A percentile compares a stretch with the other conserved stretches of the same genome.
Evolutionary conservation across 2,113 vertebrate species (phyloP).

Genomic region (Panthera tigris): DNA sequence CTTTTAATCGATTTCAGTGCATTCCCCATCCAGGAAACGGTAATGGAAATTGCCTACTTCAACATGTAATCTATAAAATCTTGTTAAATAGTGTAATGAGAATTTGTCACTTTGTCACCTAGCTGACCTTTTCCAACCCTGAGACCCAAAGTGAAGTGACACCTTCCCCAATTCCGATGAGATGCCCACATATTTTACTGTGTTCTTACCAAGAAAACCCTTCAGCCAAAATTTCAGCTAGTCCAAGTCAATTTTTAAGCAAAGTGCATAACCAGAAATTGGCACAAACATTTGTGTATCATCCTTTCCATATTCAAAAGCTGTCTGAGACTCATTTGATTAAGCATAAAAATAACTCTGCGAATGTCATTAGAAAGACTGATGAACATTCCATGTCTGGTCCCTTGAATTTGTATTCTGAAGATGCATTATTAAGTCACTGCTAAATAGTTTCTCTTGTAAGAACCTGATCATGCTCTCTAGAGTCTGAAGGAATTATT

Average conservation of each 20-base stretch:
- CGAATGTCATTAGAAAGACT: constrained; percentile 67
- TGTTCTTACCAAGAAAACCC: constrained; percentile 39
- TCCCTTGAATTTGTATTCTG: constrained; percentile 67
- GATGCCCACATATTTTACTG: constrained; percentile 43
- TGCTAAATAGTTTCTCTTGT: constrained; percentile 49
- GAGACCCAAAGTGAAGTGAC: constrained; percentile 30
- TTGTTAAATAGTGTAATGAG: constrained; percentile 49
- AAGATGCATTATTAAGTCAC: constrained; percentile 49
- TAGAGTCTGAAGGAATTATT: constrained; percentile 66
- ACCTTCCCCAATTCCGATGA: background rate
- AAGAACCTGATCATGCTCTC: constrained; percentile 60
- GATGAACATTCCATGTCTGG: constrained; percentile 64
- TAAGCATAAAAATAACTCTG: constrained; percentile 76
- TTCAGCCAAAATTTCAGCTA: constrained; percentile 38
- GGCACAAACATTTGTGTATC: constrained; percentile 70
- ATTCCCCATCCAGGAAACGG: constrained; percentile 48
- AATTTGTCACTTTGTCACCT: constrained; percentile 73
- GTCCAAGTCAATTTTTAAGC: constrained; percentile 67
- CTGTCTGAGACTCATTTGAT: constrained; percentile 74
- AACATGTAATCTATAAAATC: constrained; percentile 57
- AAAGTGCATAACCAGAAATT: constrained; percentile 73
- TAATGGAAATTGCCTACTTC: constrained; percentile 57
- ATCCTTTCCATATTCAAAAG: constrained; percentile 76
- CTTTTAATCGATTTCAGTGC: constrained; percentile 60
- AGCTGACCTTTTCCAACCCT: constrained; percentile 61